Evolutionary conservation across 92 coral and sea anemone species (phyloP).

Genomic region (Bergia puertoricense): DNA sequence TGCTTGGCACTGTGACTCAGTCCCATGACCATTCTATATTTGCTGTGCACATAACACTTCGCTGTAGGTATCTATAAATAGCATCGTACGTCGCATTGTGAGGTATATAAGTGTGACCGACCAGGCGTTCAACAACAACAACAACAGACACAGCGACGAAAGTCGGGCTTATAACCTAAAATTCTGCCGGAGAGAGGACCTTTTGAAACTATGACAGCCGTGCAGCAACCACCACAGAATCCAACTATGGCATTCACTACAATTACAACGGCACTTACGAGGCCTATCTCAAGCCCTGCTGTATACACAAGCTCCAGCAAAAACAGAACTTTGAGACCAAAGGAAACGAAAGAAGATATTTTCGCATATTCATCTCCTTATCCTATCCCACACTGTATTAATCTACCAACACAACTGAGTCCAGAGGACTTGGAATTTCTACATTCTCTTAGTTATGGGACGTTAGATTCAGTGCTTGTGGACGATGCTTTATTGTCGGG

Average conservation of each 20-base stretch:
- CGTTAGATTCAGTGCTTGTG: conserved; percentile 18
- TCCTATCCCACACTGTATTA: conserved; percentile 42
- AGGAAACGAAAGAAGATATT: conserved; percentile 37
- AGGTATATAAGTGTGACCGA: conserved; percentile 11
- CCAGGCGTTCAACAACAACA: conserved; percentile 18
- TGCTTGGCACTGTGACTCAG: conserved; percentile 18
- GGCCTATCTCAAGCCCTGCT: conserved; percentile 37
- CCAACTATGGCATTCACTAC: conserved; percentile 37
- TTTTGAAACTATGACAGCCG: conserved; percentile 9
- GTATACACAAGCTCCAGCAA: conserved; percentile 20
- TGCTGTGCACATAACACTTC: conserved; percentile 30
- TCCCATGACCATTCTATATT: conserved; percentile 34
- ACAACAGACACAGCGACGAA: background rate
- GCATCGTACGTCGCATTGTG: conserved; percentile 1
- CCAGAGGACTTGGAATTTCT: conserved; percentile 40
- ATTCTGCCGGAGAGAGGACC: background rate
- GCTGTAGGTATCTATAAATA: conserved; percentile 46
- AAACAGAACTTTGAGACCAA: background rate
- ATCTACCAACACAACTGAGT: conserved; percentile 35
- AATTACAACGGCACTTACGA: conserved; percentile 23
- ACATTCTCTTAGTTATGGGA: conserved; percentile 17
- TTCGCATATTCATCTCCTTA: conserved; percentile 32
- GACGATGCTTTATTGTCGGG: conserved; percentile 24
- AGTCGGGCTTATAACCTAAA: background rate
- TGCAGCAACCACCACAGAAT: conserved; percentile 28